These are phyloP conservation scores for Mirza zaza DNA, from an alignment of 2,113 vertebrate genomes.

Conservation along the genomic window DNA sequence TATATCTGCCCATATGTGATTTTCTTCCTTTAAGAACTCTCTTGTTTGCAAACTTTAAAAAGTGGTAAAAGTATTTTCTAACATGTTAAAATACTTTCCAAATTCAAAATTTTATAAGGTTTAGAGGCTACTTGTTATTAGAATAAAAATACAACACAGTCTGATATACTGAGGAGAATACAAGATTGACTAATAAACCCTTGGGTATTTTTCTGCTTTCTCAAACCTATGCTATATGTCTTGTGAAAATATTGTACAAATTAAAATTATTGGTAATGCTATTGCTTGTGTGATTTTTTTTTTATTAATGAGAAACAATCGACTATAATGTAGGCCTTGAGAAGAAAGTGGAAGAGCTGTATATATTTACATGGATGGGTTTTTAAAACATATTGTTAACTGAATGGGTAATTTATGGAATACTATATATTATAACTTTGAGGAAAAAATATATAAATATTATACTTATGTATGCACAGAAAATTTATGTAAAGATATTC, in stretches of 20 bases:
- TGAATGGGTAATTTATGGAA: not conserved
- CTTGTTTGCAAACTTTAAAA: constrained; percentile 10
- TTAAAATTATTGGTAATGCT: not conserved
- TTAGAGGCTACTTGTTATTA: constrained; percentile 33
- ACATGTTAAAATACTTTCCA: not conserved
- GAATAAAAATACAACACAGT: not conserved
- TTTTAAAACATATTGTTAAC: not conserved
- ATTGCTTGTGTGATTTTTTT: not conserved
- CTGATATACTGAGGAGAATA: not conserved
- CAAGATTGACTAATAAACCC: not conserved
- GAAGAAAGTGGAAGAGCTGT: not conserved
- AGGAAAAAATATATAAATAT: not conserved
- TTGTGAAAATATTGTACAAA: not conserved
- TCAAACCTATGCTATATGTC: not conserved
- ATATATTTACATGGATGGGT: not conserved
- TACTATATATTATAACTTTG: not conserved
- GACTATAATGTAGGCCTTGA: not conserved
- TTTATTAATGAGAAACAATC: not conserved
- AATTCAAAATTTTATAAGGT: not conserved
- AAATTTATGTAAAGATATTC: not conserved
- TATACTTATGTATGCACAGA: not conserved
- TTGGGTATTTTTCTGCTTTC: not conserved
- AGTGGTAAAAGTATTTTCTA: not conserved
- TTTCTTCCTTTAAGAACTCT: not conserved
- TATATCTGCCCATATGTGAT: not conserved